phyloP scores from a whole-genome alignment of 2,113 vertebrate species.

The Candoia aspera region DNA sequence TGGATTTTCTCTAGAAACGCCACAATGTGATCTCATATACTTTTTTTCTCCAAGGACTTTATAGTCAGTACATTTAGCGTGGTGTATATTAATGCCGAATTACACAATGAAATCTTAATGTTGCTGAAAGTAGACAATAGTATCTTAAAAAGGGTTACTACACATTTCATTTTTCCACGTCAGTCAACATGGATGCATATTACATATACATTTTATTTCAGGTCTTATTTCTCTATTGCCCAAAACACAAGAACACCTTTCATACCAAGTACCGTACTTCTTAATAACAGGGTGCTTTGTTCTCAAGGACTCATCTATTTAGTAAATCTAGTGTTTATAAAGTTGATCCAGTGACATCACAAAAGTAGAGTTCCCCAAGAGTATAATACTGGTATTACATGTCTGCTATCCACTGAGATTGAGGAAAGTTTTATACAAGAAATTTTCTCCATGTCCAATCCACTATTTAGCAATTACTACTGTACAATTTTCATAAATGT shows the following conservation, averaged over 20 bases:
- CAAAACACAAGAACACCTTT: conserved; percentile 56
- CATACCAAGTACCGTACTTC: conserved; percentile 30
- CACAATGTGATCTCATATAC: background rate
- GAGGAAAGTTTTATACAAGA: background rate
- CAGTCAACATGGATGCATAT: conserved; percentile 43
- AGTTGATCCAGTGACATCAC: background rate
- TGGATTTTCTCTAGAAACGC: background rate
- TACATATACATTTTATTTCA: conserved; percentile 54
- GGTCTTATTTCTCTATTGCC: conserved; percentile 44
- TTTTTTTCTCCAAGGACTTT: background rate
- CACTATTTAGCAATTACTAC: background rate
- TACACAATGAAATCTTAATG: conserved; percentile 18
- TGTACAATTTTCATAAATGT: background rate
- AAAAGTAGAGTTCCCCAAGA: conserved; percentile 18
- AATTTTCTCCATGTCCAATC: background rate
- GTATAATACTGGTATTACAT: conserved; percentile 11
- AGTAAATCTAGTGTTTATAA: conserved; percentile 9
- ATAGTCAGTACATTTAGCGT: conserved; percentile 6
- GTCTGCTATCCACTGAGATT: background rate
- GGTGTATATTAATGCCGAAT: conserved; percentile 13
- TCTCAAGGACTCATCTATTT: conserved; percentile 34
- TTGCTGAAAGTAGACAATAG: conserved; percentile 39
- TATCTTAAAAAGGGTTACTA: conserved; percentile 33
- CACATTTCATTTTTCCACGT: background rate
- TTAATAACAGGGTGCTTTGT: conserved; percentile 28